A percentile compares a stretch with the other conserved stretches of the same genome.
Conservation (phyloP, 2,797 vertebrate genomes). For the Potorous gilbertii region DNA sequence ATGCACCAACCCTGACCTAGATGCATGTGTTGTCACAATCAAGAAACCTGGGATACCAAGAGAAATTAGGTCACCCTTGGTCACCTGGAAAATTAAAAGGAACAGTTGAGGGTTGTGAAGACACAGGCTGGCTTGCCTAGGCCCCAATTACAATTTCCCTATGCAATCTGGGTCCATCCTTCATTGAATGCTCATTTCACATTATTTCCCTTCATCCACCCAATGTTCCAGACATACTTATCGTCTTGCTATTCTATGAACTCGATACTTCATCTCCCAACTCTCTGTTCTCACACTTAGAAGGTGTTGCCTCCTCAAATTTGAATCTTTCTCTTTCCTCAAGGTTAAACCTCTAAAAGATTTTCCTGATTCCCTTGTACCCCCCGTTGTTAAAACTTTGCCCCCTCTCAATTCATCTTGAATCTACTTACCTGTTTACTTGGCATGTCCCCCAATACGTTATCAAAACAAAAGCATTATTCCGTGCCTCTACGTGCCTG, state of each 20-base stretch:
- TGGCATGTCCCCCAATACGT: background rate
- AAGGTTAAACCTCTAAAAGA: background rate
- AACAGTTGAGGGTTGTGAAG: background rate
- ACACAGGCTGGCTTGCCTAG: background rate
- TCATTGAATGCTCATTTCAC: background rate
- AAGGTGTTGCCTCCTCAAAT: background rate
- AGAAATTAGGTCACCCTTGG: background rate
- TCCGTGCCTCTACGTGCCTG: background rate
- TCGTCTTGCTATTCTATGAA: background rate
- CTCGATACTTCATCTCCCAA: background rate
- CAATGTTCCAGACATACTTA: background rate
- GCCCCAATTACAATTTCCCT: background rate
- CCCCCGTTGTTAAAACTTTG: background rate
- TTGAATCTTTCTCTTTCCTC: background rate
- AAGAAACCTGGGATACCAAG: background rate
- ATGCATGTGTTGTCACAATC: background rate
- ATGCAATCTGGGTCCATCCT: background rate
- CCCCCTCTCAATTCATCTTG: background rate
- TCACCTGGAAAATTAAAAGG: background rate
- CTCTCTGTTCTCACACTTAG: background rate
- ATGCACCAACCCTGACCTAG: background rate
- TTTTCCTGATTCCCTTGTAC: background rate
- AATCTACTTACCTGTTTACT: background rate
- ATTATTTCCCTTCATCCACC: background rate
- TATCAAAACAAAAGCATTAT: background rate